Evolutionary conservation across 2,888 invertebrate genomes (phyloP).

Genomic region (Nomada hirtipes): DNA sequence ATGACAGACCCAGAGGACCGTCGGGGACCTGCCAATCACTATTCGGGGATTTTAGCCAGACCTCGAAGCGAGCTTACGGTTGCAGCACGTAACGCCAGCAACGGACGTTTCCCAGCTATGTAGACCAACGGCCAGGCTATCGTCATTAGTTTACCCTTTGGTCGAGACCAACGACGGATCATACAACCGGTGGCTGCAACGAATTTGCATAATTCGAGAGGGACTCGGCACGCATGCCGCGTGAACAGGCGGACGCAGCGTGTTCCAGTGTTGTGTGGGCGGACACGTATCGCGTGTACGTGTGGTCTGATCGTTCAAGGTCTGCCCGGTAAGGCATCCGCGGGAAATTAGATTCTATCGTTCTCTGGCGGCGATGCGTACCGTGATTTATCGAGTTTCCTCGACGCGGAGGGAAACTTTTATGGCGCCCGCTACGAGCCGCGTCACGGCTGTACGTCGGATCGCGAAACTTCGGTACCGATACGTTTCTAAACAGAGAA

Average conservation of each 20-base stretch:
- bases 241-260: constrained; percentile 39
- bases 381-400: constrained; percentile 54
- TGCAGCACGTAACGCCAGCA: constrained; percentile 48
- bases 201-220: constrained; percentile 69
- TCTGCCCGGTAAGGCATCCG: constrained; percentile 38
- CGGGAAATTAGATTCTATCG: constrained; percentile 58
- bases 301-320: constrained; percentile 48
- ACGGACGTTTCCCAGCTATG: constrained; percentile 40
- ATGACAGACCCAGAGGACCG: constrained; percentile 76
- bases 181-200: constrained; percentile 49
- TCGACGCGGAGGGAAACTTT: constrained; percentile 31
- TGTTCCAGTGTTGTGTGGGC: constrained; percentile 10
- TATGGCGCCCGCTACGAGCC: constrained; percentile 10
- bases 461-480: constrained; percentile 18
- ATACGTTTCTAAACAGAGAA: constrained; percentile 26
- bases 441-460: not conserved
- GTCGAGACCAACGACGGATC: constrained; percentile 45
- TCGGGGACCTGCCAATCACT: constrained; percentile 76
- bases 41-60: constrained; percentile 69
- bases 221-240: constrained; percentile 48
- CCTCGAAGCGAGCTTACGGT: constrained; percentile 35
- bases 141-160: constrained; percentile 60
- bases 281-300: constrained; percentile 29
- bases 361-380: constrained; percentile 45
- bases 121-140: constrained; percentile 47